phyloP scores from a whole-genome alignment of 2,888 invertebrate species.

The Athalia circularis region DNA sequence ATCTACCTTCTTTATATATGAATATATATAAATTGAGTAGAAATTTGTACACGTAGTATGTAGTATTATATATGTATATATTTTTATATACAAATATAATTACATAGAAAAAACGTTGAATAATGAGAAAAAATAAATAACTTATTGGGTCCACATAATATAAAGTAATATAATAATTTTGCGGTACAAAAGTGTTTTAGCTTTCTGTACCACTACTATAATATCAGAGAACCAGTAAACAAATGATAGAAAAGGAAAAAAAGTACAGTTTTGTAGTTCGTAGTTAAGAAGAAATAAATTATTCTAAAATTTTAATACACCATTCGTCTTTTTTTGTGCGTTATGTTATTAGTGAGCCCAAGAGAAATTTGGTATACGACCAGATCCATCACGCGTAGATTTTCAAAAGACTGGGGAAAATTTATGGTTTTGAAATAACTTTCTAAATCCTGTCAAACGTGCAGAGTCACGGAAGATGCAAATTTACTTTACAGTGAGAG shows the following conservation, averaged over 20 bases:
- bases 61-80: too few relatives aligned
- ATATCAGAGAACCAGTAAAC: not conserved
- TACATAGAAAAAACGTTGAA: constrained; percentile 48
- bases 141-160: constrained; percentile 65
- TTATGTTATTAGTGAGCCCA: not conserved
- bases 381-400: too few relatives aligned
- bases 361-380: not conserved
- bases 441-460: too few relatives aligned
- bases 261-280: constrained; percentile 29
- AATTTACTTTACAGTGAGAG: too few relatives aligned
- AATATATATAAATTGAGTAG: constrained; percentile 10
- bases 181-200: constrained; percentile 71
- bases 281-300: constrained; percentile 39
- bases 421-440: too few relatives aligned
- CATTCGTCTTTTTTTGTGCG: too few relatives aligned
- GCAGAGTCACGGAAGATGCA: too few relatives aligned
- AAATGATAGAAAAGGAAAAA: constrained; percentile 1
- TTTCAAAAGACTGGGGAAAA: too few relatives aligned
- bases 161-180: constrained; percentile 39
- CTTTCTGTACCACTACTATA: constrained; percentile 64
- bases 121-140: constrained; percentile 62
- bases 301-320: constrained; percentile 35
- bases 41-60: not conserved
- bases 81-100: not conserved
- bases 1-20: constrained; percentile 19